Evolutionary conservation across 1,140 invertebrate genomes (phyloP).

Genomic region (Sipha flava): DNA sequence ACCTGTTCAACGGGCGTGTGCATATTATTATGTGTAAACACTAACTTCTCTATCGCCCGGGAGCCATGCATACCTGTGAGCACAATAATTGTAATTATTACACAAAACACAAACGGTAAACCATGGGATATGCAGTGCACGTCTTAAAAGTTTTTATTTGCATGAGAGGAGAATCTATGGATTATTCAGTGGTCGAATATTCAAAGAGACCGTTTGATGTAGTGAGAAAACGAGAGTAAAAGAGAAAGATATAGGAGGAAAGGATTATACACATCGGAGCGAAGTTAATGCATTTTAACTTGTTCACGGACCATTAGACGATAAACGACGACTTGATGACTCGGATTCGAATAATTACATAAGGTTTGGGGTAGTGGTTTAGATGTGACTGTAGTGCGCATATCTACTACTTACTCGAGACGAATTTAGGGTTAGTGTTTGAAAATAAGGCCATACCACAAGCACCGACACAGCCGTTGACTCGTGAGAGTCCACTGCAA

Average conservation of each 20-base stretch:
- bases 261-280: neutral
- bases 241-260: too few species aligned
- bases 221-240: neutral
- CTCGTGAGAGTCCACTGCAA: neutral
- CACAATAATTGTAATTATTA: neutral
- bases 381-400: neutral
- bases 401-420: neutral
- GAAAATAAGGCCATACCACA: neutral
- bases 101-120: neutral
- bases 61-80: neutral
- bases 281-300: conserved; percentile 1
- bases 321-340: conserved; percentile 16
- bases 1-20: neutral
- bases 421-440: neutral
- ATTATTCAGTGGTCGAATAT: conserved; percentile 12
- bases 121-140: neutral
- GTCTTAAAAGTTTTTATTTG: neutral
- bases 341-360: conserved; percentile 4
- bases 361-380: neutral
- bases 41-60: neutral
- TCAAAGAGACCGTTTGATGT: neutral
- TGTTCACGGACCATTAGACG: conserved; percentile 16
- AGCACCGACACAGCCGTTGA: neutral
- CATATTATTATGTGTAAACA: neutral
- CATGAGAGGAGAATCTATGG: neutral